Evolutionary conservation across 2,888 invertebrate species (phyloP), one percentile per base, ranked within the genome.

Genomic region (Alviniconcha strummeri): DNA sequence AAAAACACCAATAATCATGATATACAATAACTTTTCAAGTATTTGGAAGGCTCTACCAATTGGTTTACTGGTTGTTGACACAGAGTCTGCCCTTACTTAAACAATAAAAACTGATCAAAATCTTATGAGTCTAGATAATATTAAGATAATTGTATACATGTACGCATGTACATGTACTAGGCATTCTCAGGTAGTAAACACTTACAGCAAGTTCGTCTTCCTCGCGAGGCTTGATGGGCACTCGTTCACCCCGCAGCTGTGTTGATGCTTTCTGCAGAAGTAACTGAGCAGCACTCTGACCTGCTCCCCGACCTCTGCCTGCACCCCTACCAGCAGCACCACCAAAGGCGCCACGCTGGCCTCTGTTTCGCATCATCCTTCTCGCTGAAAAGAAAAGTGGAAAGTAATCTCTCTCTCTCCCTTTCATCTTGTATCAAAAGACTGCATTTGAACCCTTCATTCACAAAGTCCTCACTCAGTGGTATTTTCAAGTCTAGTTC

Each of bases 181-280:
- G 36, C 36, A 36, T 36, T 36, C 36, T 36, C 0, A 36, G 36
- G 36, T 36, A 36, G 36, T 36, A 36, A 36, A 36, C 52, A 84
- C 87, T 84, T 57, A 87, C 87, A 19, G 85, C 85, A 11, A 87
- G 82, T 74, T 91, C 88, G 84, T 89, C 87, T 76, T 89, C 87
- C 76, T 87, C 90, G 75, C 89, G 88, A 11, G 88, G 84, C 76
- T 89, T 89, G 52, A 83, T 55, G 13, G 89, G 86, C 0, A 91
- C 88, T 75, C 89, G 87, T 84, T 92, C 91, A 19, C 92, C 92
- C 52, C 85, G 88, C 36, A 92, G 88, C 83, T 92, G 92, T 79
- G 89, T 89, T 78, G 89, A 89, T 7, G 88, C 92, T 85, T 89
- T 90, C 84, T 92, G 89, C 57, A 92, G 86, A 64, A 92, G 86